phyloP scores from a whole-genome alignment of 2,113 vertebrate genomes.

The Brachyistius frenatus region DNA sequence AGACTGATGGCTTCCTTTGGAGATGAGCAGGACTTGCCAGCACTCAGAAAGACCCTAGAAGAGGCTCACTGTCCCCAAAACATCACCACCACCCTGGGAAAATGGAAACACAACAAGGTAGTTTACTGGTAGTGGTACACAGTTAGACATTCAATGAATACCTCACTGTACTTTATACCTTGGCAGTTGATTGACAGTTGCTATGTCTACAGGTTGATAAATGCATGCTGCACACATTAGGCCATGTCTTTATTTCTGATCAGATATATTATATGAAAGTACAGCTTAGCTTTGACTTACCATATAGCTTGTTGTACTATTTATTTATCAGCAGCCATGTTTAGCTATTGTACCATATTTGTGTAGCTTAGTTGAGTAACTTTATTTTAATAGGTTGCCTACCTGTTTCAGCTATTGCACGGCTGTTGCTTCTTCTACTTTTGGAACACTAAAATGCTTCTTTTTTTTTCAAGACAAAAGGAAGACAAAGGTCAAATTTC shows the following conservation, averaged over 20 bases:
- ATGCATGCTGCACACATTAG: neutral
- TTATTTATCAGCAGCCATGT: neutral
- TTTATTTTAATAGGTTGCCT: neutral
- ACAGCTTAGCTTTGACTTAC: neutral
- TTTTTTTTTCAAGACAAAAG: too few relatives aligned
- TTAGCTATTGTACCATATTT: neutral
- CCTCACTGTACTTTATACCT: constrained; percentile 1
- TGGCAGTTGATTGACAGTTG: neutral
- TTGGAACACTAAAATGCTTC: neutral
- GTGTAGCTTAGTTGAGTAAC: neutral
- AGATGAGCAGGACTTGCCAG: constrained; percentile 72
- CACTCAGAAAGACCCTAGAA: constrained; percentile 80
- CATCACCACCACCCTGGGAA: constrained; percentile 20
- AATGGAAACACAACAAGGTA: constrained; percentile 65
- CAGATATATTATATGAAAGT: neutral
- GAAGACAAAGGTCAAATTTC: too few relatives aligned
- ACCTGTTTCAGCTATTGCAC: too few relatives aligned
- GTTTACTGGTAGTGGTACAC: constrained; percentile 48
- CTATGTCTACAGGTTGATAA: neutral
- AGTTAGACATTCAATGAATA: neutral
- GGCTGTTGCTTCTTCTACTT: neutral
- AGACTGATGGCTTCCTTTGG: constrained; percentile 86
- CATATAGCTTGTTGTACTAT: too few relatives aligned
- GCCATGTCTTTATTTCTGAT: neutral
- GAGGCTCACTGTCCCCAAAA: constrained; percentile 77